Conservation (phyloP, 2,113 vertebrate genomes). For the Phaethon lepturus region DNA sequence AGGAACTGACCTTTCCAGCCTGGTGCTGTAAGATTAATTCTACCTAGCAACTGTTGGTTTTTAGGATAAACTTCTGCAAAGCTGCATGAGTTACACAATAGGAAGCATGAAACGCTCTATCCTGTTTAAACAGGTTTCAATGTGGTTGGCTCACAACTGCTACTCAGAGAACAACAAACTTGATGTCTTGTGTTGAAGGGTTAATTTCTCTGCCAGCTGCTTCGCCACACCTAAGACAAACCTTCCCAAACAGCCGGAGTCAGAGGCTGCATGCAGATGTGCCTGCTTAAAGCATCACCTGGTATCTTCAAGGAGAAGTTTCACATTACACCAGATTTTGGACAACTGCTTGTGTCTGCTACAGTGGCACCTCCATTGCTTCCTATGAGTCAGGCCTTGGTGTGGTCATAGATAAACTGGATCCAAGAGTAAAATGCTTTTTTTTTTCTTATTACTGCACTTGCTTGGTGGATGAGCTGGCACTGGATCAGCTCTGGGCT, state of each 20-base stretch:
- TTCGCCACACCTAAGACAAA: neutral
- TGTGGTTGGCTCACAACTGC: neutral
- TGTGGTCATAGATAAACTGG: neutral
- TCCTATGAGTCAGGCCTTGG: neutral
- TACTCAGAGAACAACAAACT: neutral
- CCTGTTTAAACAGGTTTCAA: neutral
- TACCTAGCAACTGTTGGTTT: neutral
- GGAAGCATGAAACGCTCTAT: slow-evolving; percentile 17
- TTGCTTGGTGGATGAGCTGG: neutral
- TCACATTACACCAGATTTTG: neutral
- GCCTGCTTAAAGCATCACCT: neutral
- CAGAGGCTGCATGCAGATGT: neutral
- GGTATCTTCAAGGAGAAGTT: neutral
- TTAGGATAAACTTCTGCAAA: slow-evolving; percentile 50
- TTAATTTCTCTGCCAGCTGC: slow-evolving; percentile 14
- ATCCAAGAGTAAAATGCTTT: neutral
- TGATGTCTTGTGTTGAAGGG: neutral
- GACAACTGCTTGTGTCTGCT: neutral
- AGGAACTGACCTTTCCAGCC: slow-evolving; percentile 6
- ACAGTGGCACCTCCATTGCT: neutral
- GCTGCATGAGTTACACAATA: neutral
- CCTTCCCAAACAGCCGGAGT: neutral
- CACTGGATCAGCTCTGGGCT: neutral
- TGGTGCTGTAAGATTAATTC: neutral
- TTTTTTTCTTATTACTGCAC: neutral